Percentiles rank a stretch among this genome's conserved stretches.
phyloP scores from a whole-genome alignment of 2,797 vertebrate genomes.

The Sebastes baramenuke region DNA sequence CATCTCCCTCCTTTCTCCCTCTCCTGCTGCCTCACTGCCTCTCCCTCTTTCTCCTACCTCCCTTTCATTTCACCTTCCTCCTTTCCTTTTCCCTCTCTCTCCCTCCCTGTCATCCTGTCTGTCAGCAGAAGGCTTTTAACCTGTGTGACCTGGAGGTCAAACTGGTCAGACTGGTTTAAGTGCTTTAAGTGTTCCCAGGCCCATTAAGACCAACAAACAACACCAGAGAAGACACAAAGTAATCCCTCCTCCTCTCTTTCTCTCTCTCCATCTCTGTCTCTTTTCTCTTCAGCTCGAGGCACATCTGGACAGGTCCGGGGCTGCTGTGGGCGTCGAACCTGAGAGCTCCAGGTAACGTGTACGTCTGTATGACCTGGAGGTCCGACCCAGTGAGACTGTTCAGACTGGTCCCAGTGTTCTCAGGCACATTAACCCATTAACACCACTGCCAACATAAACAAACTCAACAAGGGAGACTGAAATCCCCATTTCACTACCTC shows the following conservation, averaged over 20 bases:
- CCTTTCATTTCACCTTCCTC: not conserved
- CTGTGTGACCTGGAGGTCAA: slow-evolving; percentile 65
- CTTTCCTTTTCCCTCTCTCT: slow-evolving; percentile 8
- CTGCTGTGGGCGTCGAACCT: slow-evolving; percentile 6
- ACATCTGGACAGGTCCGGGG: slow-evolving; percentile 48
- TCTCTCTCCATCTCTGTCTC: slow-evolving; percentile 16
- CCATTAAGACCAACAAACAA: slow-evolving; percentile 78
- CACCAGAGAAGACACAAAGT: slow-evolving; percentile 60
- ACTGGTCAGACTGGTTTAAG: slow-evolving; percentile 73
- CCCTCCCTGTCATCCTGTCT: slow-evolving; percentile 49
- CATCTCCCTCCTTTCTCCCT: not conserved
- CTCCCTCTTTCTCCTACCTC: slow-evolving; percentile 21
- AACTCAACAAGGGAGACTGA: slow-evolving; percentile 34
- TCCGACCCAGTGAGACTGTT: slow-evolving; percentile 30
- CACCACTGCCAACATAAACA: slow-evolving; percentile 60
- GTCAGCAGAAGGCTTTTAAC: slow-evolving; percentile 79
- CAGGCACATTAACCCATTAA: slow-evolving; percentile 68
- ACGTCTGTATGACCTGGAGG: slow-evolving; percentile 37
- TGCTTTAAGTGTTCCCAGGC: slow-evolving; percentile 77
- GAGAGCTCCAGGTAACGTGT: slow-evolving; percentile 39
- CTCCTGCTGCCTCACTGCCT: not conserved
- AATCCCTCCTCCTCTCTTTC: slow-evolving; percentile 16
- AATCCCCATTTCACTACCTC: slow-evolving; percentile 24
- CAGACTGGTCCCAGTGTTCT: slow-evolving; percentile 57
- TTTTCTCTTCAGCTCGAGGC: slow-evolving; percentile 21